phyloP scores from a whole-genome alignment of 2,113 vertebrate genomes.

The Scytalopus superciliaris region DNA sequence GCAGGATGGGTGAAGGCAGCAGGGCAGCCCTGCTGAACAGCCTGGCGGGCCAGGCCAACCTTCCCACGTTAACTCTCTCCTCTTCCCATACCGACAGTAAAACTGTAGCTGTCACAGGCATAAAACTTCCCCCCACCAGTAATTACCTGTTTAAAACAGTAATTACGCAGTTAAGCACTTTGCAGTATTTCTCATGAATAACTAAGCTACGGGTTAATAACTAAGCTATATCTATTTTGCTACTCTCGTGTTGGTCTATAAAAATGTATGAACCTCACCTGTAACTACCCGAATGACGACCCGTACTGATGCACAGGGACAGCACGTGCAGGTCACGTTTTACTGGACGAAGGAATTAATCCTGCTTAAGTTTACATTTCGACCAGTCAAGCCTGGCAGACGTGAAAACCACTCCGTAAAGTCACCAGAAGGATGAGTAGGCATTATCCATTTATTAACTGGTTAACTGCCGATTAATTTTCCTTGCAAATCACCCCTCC shows the following conservation, averaged over 20 bases:
- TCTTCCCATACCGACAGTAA: neutral
- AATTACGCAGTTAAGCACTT: neutral
- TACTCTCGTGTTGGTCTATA: neutral
- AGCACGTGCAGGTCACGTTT: neutral
- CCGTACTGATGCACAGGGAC: neutral
- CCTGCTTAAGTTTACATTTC: neutral
- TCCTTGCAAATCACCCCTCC: neutral
- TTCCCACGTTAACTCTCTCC: neutral
- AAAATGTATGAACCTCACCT: neutral
- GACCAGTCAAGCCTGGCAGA: neutral
- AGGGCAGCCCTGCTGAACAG: neutral
- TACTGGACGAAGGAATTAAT: neutral
- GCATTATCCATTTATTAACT: slow-evolving; percentile 55
- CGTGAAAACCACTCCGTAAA: slow-evolving; percentile 16
- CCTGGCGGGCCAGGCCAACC: neutral
- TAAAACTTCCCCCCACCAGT: neutral
- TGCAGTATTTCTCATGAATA: neutral
- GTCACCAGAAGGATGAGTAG: slow-evolving; percentile 39
- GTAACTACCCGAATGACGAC: neutral
- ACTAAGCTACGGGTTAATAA: neutral
- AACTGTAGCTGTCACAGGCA: neutral
- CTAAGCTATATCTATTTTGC: neutral
- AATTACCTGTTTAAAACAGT: neutral
- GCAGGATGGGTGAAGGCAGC: neutral
- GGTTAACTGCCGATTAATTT: slow-evolving; percentile 39